Conservation (phyloP, 1,140 invertebrate species). For the Bombus breviceps region DNA sequence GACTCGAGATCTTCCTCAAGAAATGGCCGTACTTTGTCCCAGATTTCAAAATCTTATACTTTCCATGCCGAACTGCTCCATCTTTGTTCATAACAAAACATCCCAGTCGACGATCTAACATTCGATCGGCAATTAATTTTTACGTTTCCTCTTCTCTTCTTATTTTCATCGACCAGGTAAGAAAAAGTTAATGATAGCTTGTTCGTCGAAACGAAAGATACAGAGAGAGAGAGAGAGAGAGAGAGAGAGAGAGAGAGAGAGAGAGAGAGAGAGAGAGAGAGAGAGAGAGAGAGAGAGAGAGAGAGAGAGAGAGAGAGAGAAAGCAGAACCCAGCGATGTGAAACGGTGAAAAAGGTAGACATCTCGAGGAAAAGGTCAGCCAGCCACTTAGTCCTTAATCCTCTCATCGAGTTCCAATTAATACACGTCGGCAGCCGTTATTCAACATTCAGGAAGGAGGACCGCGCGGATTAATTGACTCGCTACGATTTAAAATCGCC, state of each 20-base stretch:
- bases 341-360: neutral
- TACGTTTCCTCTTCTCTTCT: neutral
- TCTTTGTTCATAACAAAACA: neutral
- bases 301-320: neutral
- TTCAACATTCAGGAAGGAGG: slow-evolving; percentile 2
- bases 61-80: too few relatives aligned
- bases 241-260: neutral
- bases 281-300: too few relatives aligned
- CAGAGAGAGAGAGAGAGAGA: neutral
- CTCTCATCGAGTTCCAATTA: slow-evolving; percentile 60
- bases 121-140: neutral
- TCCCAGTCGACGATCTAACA: neutral
- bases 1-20: neutral
- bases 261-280: neutral
- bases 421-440: slow-evolving; percentile 21
- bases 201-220: neutral
- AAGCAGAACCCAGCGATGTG: neutral
- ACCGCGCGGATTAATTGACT: slow-evolving; percentile 33
- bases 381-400: slow-evolving; percentile 47
- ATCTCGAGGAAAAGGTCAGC: slow-evolving; percentile 11
- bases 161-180: neutral
- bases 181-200: neutral
- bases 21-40: neutral
- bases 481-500: slow-evolving; percentile 6
- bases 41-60: neutral